A percentile compares a stretch with the other conserved stretches of the same genome.
Conservation (phyloP, 2,888 invertebrate species). For the Brachyptera putata region DNA sequence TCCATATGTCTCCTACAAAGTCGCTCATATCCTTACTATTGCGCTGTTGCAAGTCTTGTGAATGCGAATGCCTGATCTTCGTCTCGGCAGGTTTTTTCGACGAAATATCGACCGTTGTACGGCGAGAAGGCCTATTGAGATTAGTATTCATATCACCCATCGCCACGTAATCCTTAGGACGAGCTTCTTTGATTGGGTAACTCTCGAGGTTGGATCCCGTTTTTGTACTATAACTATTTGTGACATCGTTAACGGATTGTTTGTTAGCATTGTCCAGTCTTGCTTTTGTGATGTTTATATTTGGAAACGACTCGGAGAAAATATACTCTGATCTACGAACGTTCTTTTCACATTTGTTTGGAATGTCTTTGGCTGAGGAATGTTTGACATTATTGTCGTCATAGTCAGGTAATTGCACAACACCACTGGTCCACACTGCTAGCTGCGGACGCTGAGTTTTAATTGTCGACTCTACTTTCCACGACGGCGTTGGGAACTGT, state of each 20-base stretch:
- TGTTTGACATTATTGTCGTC: conserved; percentile 4
- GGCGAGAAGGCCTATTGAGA: no score
- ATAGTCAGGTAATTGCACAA: conserved; percentile 22
- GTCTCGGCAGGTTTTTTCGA: conserved; percentile 20
- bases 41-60: conserved; percentile 25
- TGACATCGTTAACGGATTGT: conserved; percentile 21
- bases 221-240: conserved; percentile 23
- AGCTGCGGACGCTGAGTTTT: no score
- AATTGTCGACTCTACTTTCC: no score
- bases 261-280: conserved; percentile 19
- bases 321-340: conserved; percentile 27
- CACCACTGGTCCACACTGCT: conserved; percentile 9
- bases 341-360: not conserved
- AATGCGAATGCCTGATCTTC: conserved; percentile 26
- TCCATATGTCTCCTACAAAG: conserved; percentile 23
- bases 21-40: conserved; percentile 18
- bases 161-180: conserved; percentile 22
- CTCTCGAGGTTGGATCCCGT: conserved; percentile 4
- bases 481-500: no score
- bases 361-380: conserved; percentile 9
- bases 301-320: conserved; percentile 24
- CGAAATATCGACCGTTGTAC: conserved; percentile 6
- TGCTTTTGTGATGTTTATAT: conserved; percentile 6
- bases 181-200: conserved; percentile 22
- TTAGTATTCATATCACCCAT: no score